Evolutionary conservation across 2,113 vertebrate species (phyloP).

Genomic region (Morone chrysops): DNA sequence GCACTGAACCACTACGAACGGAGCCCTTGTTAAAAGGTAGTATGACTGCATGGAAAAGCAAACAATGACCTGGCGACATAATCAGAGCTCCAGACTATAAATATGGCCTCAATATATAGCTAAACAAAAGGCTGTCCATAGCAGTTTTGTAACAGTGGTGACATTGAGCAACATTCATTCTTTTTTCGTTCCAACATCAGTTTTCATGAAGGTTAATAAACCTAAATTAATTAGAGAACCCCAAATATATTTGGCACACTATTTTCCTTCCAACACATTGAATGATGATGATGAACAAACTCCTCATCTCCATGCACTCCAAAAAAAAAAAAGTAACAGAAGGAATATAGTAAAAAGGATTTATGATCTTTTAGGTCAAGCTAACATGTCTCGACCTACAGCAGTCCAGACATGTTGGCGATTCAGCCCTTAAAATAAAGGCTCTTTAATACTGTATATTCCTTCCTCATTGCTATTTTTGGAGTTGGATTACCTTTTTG

Average conservation of each 20-base stretch:
- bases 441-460: too few species aligned
- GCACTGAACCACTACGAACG: neutral
- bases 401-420: too few species aligned
- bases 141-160: neutral
- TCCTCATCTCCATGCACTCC: too few species aligned
- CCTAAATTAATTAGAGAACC: neutral
- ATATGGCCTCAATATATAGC: neutral
- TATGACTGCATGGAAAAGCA: neutral
- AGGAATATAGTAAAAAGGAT: too few species aligned
- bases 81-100: neutral
- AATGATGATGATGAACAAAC: too few species aligned
- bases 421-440: too few species aligned
- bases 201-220: neutral
- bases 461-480: too few species aligned
- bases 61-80: neutral
- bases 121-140: neutral
- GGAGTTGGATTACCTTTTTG: too few species aligned
- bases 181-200: neutral
- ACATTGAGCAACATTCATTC: neutral
- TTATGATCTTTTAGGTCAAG: too few species aligned
- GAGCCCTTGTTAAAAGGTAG: neutral
- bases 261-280: neutral
- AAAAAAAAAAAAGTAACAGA: too few species aligned
- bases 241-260: neutral
- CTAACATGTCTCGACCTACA: too few species aligned